Base-by-base conservation (phyloP, 2,888 invertebrate species). In the Phoenoteleia sp. region DNA sequence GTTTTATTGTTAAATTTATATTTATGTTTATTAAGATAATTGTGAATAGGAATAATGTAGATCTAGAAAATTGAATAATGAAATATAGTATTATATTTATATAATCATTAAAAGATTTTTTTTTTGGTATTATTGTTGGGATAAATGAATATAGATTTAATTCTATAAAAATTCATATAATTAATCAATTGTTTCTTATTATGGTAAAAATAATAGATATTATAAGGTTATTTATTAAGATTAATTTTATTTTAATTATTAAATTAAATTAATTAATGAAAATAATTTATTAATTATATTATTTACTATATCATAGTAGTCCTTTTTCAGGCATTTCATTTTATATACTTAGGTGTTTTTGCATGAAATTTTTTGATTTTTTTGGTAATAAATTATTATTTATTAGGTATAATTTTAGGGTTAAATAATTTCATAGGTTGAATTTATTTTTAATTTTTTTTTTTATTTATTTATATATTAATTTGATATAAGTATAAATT, bases 51-150 rank as follows among this genome's bases (percentile, higher is more conserved):
- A 96, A 94, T 92, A 96, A 23, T 21, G 19, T 94, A 83, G 96
- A 94, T 3, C 95, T 95, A 5, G 94, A 93, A 76, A 96, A 96
- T 96, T 96, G 96, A 95, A 95, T 95, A 93, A 96, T 94, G 91
- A 71, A 85, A 81, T 79, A 84, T 25, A 75, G 42, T 36, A 79
- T 58, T 76, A 82, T 95, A 33, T 15, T 2, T n/a, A n/a, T n/a
- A n/a, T n/a, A n/a, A n/a, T n/a, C n/a, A 23, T 15, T 72, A 29
- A 2, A n/a, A 25, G 5, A 33, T 13, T 13, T 13, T 13, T n/a
- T n/a, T 95, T 95, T 95, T 92, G 94, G 93, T 91, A 77, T 92
- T 94, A 95, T 96, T 96, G 92, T 56, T 64, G 94, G 89, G 95
- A 88, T 95, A 91, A 92, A 96, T 94, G 87, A 95, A 86, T 88